phyloP scores from a whole-genome alignment of 2,888 invertebrate genomes.

The Drosophila anomelani region DNA sequence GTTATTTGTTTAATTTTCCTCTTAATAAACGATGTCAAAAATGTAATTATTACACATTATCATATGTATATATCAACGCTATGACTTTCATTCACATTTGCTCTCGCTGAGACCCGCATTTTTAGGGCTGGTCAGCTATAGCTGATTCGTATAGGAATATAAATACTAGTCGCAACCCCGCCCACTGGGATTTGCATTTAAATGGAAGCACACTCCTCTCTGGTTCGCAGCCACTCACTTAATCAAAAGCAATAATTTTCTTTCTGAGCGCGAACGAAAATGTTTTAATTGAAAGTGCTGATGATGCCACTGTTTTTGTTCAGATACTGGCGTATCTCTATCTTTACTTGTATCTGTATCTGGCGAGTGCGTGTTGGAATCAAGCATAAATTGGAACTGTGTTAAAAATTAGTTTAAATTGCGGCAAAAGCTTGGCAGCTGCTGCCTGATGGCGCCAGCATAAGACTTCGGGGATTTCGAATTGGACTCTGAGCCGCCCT shows the following conservation, averaged over 20 bases:
- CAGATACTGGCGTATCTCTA: constrained; percentile 20
- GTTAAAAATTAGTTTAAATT: constrained; percentile 71
- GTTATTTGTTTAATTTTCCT: constrained; percentile 7
- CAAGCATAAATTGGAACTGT: constrained; percentile 64
- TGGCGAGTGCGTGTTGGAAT: constrained; percentile 41
- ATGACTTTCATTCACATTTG: constrained; percentile 10
- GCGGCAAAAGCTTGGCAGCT: constrained; percentile 33
- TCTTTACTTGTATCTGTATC: constrained; percentile 23
- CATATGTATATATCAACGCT: not conserved
- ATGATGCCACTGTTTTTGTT: constrained; percentile 25
- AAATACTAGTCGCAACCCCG: constrained; percentile 17
- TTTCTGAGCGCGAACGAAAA: constrained; percentile 58
- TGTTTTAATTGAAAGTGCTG: constrained; percentile 80
- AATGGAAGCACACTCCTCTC: constrained; percentile 32
- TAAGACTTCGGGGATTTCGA: constrained; percentile 16
- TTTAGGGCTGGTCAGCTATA: constrained; percentile 30
- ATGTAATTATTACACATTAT: constrained; percentile 6
- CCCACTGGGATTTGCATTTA: constrained; percentile 42
- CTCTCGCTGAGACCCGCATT: constrained; percentile 14
- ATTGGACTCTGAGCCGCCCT: constrained; percentile 12
- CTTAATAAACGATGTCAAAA: constrained; percentile 3
- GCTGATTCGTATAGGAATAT: constrained; percentile 1
- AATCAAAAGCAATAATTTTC: constrained; percentile 67
- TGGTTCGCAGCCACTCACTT: constrained; percentile 48
- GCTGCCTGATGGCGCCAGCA: constrained; percentile 68